Base-by-base conservation (phyloP, 2,888 invertebrate species). In the Melanchra persicariae region DNA sequence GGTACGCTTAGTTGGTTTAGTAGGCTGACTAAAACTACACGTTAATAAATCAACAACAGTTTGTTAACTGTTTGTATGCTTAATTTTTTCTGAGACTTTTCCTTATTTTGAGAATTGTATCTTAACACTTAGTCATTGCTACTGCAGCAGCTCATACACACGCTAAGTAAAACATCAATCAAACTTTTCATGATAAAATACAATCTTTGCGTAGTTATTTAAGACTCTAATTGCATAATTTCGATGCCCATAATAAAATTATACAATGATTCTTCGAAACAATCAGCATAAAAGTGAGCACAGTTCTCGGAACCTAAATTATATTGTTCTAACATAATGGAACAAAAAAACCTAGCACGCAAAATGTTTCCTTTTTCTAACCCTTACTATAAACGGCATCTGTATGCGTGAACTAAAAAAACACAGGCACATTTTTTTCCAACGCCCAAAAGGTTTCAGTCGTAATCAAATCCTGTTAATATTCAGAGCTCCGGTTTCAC, bases 401-500 rank as follows among this genome's bases (percentile, higher is more conserved):
- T 64, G 40, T 77, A 58, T 58, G 64, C 43, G 64, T 49, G n/a
- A 61, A 45, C 55, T 62, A 77, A 75, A 54, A 68, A 65, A 70
- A 58, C 71, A 70, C n/a, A 58, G 12, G 51, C 37, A 67, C 70
- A 37, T 10, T 40, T 79, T 81, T 77, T 79, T 70, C 58, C 66
- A 76, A 70, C 60, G 51, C 47, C 64, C 58, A 63, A 84, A 82
- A 70, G 63, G 70, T 85, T 85, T 85, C 75, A 77, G 43, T n/a
- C 52, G 83, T 84, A 83, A 85, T 85, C 67, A 79, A 85, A 85
- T 78, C 76, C 76, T 79, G 83, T 86, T 88, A 89, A 87, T 88
- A 89, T 88, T 87, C 80, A 87, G 81, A 83, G 87, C 86, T 88
- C 84, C 80, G 87, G 87, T 88, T 90, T 87, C 87, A 87, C 84